Conservation (phyloP, 2,888 invertebrate species). For the Tigriopus californicus region DNA sequence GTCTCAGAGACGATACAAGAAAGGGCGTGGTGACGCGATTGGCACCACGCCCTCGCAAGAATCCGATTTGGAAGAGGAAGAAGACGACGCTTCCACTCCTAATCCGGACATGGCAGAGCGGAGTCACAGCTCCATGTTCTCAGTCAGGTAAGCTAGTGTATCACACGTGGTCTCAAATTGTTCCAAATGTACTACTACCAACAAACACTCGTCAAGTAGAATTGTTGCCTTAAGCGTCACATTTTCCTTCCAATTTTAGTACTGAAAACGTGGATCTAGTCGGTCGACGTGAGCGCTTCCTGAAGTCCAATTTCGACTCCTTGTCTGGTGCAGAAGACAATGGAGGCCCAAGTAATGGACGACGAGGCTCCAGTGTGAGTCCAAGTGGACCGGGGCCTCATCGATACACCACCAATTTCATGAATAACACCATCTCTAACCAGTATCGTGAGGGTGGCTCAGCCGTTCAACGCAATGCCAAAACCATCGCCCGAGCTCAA, state of each 20-base stretch:
- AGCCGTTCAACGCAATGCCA: conserved; percentile 7
- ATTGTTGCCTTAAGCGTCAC: conserved; percentile 30
- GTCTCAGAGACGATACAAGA: conserved; percentile 28
- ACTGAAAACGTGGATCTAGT: conserved; percentile 29
- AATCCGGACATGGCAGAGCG: conserved; percentile 42
- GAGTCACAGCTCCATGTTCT: conserved; percentile 47
- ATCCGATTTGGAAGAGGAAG: conserved; percentile 35
- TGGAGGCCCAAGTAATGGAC: neutral
- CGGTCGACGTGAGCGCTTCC: conserved; percentile 29
- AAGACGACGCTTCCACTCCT: conserved; percentile 45
- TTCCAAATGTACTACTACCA: no score
- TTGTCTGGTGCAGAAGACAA: conserved; percentile 35
- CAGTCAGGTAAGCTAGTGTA: conserved; percentile 40
- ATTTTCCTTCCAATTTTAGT: conserved; percentile 17
- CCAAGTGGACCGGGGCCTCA: neutral
- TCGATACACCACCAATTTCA: neutral
- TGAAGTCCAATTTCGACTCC: conserved; percentile 35
- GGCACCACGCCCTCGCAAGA: conserved; percentile 30
- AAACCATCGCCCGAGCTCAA: conserved; percentile 17
- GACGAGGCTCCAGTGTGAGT: neutral
- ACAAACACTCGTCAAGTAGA: no score
- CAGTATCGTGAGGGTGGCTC: conserved; percentile 9
- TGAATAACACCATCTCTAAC: neutral
- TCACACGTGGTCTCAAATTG: no score
- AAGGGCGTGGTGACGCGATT: conserved; percentile 39